Base-by-base conservation (phyloP, 2,113 vertebrate genomes). In the Corythornis vintsioides region DNA sequence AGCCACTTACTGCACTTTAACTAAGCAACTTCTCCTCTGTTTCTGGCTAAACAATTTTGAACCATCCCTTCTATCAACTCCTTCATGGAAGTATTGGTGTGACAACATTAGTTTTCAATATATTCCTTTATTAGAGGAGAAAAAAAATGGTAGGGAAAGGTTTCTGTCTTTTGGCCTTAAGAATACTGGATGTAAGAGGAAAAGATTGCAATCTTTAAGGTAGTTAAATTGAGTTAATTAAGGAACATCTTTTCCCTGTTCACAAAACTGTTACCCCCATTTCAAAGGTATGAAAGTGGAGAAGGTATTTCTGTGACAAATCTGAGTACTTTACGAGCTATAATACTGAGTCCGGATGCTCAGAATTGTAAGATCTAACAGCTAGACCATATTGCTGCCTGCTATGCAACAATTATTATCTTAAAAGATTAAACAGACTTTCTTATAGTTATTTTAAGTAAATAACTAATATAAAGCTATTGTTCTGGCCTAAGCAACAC, bases 401-500 rank as follows among this genome's bases (percentile, higher is more conserved):
- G 63, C 83, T 52, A 15, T 76, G 73, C 48, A 66, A 19, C 52
- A 64, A 61, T 63, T 82, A 66, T 50, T 74, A 50, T 85, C 64
- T 80, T 96, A 59, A 96, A 94, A 93, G 86, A 82, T 94, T 94
- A 86, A 96, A 60, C 94, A 94, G 92, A 55, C 80, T 91, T 90
- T 92, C 78, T 89, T 87, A 93, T 19, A 86, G 87, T 93, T 95
- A 94, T 96, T 94, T 96, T 95, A 94, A 94, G 94, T 93, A 88
- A 88, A 92, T 93, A 93, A 92, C 52, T 78, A 94, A 82, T 92
- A 94, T 94, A 94, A 95, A 94, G 72, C 96, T 95, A 96, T 97
- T 96, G 96, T 96, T 97, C 84, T 95, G 64, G 72, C 65, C 86
- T 77, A 38, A 95, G 81, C 70, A 93, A 56, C 77, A 60, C 64